phyloP scores from a whole-genome alignment of 2,797 vertebrate species.

The Helarctos malayanus region DNA sequence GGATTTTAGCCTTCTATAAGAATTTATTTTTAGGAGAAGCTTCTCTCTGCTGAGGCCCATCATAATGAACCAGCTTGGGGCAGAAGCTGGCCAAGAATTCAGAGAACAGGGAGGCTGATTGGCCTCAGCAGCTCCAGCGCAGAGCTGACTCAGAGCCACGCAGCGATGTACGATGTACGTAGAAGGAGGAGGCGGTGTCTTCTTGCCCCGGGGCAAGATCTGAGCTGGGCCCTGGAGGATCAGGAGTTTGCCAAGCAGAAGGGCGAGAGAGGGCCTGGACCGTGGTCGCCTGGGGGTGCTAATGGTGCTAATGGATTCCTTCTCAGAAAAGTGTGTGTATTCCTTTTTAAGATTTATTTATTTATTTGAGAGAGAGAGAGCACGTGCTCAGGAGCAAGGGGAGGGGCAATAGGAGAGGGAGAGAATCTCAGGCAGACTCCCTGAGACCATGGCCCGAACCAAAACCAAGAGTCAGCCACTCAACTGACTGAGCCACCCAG shows the following conservation, averaged over 20 bases:
- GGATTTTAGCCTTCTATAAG: conserved; percentile 16
- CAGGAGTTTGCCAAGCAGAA: conserved; percentile 4
- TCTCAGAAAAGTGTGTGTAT: conserved; percentile 42
- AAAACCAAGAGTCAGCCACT: neutral
- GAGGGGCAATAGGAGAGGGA: neutral
- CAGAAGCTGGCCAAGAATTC: neutral
- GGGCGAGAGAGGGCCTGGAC: neutral
- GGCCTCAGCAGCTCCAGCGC: neutral
- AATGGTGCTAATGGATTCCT: neutral
- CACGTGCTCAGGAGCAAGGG: neutral
- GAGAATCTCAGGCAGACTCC: neutral
- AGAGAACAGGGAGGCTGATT: neutral
- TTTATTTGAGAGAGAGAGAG: neutral
- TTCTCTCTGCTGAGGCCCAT: neutral
- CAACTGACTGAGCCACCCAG: neutral
- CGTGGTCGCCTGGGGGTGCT: neutral
- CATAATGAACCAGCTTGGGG: neutral
- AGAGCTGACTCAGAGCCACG: neutral
- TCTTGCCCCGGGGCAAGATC: neutral
- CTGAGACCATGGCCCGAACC: neutral
- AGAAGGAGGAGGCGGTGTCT: neutral
- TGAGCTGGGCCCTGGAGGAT: neutral
- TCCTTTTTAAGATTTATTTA: neutral
- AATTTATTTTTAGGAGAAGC: conserved; percentile 57
- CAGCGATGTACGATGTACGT: too few relatives aligned